Evolutionary conservation across 2,888 invertebrate genomes (phyloP).

Genomic region (Abrostola triplasia): DNA sequence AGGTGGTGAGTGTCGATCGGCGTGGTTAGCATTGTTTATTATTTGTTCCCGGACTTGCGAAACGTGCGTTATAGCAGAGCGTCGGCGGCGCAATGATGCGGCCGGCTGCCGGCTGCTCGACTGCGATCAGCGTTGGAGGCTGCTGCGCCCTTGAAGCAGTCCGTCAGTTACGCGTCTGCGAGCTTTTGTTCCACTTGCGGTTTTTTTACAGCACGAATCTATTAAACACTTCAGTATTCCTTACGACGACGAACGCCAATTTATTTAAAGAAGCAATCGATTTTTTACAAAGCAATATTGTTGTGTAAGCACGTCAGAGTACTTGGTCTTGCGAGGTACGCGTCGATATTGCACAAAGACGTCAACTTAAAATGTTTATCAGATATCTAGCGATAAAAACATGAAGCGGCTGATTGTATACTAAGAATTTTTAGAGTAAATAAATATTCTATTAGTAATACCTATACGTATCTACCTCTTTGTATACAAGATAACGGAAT

Average conservation of each 20-base stretch:
- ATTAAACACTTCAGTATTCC: constrained; percentile 1
- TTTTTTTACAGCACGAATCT: background rate
- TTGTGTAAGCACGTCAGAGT: constrained; percentile 9
- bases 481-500: constrained; percentile 22
- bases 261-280: background rate
- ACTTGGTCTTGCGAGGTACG: constrained; percentile 26
- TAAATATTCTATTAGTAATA: constrained; percentile 49
- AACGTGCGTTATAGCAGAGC: constrained; percentile 71
- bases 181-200: constrained; percentile 50
- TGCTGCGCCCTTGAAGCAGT: constrained; percentile 77
- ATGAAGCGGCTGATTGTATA: constrained; percentile 71
- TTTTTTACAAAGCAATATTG: background rate
- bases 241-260: background rate
- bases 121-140: constrained; percentile 68
- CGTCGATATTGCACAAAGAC: constrained; percentile 64
- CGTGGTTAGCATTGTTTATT: constrained; percentile 75
- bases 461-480: constrained; percentile 15
- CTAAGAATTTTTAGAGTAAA: constrained; percentile 66
- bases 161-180: constrained; percentile 34
- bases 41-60: constrained; percentile 49
- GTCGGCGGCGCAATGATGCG: constrained; percentile 71
- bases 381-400: constrained; percentile 68
- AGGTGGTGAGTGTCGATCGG: constrained; percentile 76
- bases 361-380: constrained; percentile 69
- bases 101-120: constrained; percentile 44